Percentiles rank a stretch among this genome's conserved stretches.
Conservation (phyloP, 2,113 vertebrate genomes). For the Collichthys lucidus region DNA sequence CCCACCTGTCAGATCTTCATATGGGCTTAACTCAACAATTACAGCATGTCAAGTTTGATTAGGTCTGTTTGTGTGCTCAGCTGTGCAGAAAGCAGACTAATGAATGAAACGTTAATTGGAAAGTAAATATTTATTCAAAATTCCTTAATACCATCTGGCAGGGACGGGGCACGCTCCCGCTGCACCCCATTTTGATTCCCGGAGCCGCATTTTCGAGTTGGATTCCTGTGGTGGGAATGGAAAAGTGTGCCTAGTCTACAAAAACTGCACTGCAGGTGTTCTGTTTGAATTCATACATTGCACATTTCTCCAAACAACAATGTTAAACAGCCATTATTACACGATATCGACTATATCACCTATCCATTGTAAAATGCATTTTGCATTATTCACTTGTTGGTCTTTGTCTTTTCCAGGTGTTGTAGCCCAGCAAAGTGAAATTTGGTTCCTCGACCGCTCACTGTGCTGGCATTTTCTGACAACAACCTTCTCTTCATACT, state of each 20-base stretch:
- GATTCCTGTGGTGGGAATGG: slow-evolving; percentile 93
- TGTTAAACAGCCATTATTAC: background rate
- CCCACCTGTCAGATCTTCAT: slow-evolving; percentile 31
- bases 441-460: slow-evolving; percentile 96
- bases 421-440: slow-evolving; percentile 87
- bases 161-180: slow-evolving; percentile 73
- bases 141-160: slow-evolving; percentile 51
- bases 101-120: slow-evolving; percentile 55
- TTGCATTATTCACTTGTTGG: background rate
- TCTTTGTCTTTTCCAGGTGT: slow-evolving; percentile 80
- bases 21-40: slow-evolving; percentile 42
- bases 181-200: slow-evolving; percentile 91
- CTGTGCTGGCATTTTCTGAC: slow-evolving; percentile 96
- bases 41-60: slow-evolving; percentile 44
- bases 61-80: slow-evolving; percentile 46
- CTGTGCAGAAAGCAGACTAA: slow-evolving; percentile 54
- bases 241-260: slow-evolving; percentile 96
- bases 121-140: slow-evolving; percentile 55
- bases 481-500: slow-evolving; percentile 93
- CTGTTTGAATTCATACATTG: slow-evolving; percentile 14
- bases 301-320: background rate
- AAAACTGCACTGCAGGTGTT: slow-evolving; percentile 88
- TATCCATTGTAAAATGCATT: background rate
- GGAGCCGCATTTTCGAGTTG: slow-evolving; percentile 92
- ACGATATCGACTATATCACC: background rate